These are phyloP conservation scores for Syngnathus rostellatus DNA, from an alignment of 2,797 vertebrate genomes.

Conservation along the genomic window DNA sequence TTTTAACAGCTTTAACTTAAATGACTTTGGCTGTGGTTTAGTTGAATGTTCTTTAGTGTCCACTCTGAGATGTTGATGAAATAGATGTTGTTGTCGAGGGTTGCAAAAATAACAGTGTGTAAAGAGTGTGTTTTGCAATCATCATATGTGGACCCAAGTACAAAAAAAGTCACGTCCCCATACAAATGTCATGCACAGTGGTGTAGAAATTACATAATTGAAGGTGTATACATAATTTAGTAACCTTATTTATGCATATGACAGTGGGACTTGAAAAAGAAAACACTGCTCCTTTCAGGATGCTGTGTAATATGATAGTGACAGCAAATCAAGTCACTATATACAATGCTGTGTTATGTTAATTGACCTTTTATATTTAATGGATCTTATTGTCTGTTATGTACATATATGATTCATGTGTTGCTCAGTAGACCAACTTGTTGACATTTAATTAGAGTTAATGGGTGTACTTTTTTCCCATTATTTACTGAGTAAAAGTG, in stretches of 20 bases:
- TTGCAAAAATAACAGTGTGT: neutral
- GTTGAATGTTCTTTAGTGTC: neutral
- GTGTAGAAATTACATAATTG: neutral
- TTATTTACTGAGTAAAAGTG: neutral
- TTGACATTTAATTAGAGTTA: neutral
- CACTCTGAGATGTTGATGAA: neutral
- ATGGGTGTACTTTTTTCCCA: neutral
- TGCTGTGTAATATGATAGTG: neutral
- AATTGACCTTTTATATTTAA: neutral
- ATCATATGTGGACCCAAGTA: neutral
- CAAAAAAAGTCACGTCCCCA: neutral
- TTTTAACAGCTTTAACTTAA: neutral
- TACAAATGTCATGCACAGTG: neutral
- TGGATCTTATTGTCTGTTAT: neutral
- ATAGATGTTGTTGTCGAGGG: neutral
- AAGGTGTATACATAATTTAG: neutral
- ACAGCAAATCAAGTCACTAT: neutral
- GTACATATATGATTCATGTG: no score
- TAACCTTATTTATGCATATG: neutral
- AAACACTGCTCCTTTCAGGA: neutral
- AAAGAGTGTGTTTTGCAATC: neutral
- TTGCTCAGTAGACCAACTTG: no score
- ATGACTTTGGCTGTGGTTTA: neutral
- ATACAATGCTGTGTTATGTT: neutral
- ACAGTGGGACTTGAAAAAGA: neutral